Conservation (phyloP, 1,140 invertebrate genomes). For the Agrypnia vestita region DNA sequence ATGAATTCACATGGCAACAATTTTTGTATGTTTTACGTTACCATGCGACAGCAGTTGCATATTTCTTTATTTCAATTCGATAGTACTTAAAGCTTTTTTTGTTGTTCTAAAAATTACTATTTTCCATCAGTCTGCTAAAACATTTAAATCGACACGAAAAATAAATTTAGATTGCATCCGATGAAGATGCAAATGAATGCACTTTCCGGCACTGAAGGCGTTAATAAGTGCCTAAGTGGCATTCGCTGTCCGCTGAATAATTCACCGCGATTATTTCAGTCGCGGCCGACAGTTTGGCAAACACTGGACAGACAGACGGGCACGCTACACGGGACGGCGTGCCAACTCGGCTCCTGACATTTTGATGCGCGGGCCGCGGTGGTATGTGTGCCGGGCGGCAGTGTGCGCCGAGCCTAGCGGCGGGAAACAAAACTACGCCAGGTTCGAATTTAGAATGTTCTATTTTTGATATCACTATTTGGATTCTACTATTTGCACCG, state of each 20-base stretch:
- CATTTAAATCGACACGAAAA: no score
- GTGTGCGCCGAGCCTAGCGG: slow-evolving; percentile 7
- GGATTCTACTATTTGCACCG: neutral
- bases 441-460: slow-evolving; percentile 27
- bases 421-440: slow-evolving; percentile 19
- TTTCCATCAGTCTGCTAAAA: no score
- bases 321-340: neutral
- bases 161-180: no score
- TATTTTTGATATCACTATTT: slow-evolving; percentile 7
- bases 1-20: no score
- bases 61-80: no score
- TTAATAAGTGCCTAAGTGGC: slow-evolving; percentile 56
- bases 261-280: slow-evolving; percentile 49
- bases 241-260: slow-evolving; percentile 54
- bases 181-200: neutral
- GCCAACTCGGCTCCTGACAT: slow-evolving; percentile 12
- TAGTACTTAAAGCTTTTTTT: no score
- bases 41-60: no score
- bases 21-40: no score
- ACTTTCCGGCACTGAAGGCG: slow-evolving; percentile 4
- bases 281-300: slow-evolving; percentile 51
- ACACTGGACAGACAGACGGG: slow-evolving; percentile 40
- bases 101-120: no score
- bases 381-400: neutral
- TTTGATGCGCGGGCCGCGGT: slow-evolving; percentile 17